Percentiles rank a stretch among this genome's conserved stretches.
Evolutionary conservation across 1,140 invertebrate genomes (phyloP).

Genomic region (Tetraneura akinire): DNA sequence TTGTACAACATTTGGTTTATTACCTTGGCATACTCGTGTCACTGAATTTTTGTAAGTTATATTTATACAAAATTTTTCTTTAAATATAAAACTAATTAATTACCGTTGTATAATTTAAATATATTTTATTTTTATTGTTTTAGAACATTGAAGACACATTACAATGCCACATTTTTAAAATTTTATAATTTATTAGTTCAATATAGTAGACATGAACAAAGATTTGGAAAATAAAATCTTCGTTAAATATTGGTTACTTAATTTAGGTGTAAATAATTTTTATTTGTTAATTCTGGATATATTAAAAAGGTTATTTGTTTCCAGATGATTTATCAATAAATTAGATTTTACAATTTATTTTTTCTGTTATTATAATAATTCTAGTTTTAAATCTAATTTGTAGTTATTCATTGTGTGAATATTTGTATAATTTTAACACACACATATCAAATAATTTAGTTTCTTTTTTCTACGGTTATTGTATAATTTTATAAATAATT

Average conservation of each 20-base stretch:
- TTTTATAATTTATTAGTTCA: conserved; percentile 34
- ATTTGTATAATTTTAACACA: too few species aligned
- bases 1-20: conserved; percentile 40
- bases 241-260: background rate
- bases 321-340: conserved; percentile 20
- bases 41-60: conserved; percentile 45
- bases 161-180: conserved; percentile 19
- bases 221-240: conserved; percentile 29
- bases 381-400: too few species aligned
- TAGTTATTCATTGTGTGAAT: too few species aligned
- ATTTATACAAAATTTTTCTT: background rate
- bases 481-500: too few species aligned
- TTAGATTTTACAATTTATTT: background rate
- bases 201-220: conserved; percentile 41
- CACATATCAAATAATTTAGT: too few species aligned
- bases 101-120: background rate
- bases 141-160: conserved; percentile 40
- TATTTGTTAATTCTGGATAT: background rate
- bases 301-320: conserved; percentile 3
- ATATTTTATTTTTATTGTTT: conserved; percentile 12
- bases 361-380: too few species aligned
- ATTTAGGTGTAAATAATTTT: conserved; percentile 38
- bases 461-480: too few species aligned
- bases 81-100: background rate
- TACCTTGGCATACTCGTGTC: conserved; percentile 45